These are phyloP conservation scores for Trissolcus japonicus DNA, from an alignment of 2,888 invertebrate species.

Conservation along the genomic window DNA sequence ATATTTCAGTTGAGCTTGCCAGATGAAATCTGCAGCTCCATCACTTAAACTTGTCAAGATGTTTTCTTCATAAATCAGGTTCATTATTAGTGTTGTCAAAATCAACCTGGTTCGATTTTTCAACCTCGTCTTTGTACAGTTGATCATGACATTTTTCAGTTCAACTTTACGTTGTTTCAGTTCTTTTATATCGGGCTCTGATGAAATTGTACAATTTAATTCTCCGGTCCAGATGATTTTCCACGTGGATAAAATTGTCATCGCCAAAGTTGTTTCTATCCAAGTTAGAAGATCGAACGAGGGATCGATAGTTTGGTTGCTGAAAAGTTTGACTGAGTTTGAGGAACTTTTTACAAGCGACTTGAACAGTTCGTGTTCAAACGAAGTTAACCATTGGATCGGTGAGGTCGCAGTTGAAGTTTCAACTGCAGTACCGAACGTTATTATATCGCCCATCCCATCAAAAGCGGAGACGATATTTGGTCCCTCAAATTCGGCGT, in stretches of 20 bases:
- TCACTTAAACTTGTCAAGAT: constrained; percentile 75
- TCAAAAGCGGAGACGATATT: constrained; percentile 81
- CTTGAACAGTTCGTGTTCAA: constrained; percentile 80
- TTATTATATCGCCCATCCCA: constrained; percentile 79
- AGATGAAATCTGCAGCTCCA: constrained; percentile 78
- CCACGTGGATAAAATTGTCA: constrained; percentile 80
- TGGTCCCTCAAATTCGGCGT: constrained; percentile 77
- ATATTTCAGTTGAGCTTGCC: constrained; percentile 80
- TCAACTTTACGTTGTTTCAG: constrained; percentile 64
- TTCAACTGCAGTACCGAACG: constrained; percentile 68
- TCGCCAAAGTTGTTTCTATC: constrained; percentile 82
- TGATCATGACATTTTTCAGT: constrained; percentile 79
- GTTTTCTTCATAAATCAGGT: constrained; percentile 79
- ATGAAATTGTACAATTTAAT: constrained; percentile 77
- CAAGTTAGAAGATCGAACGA: constrained; percentile 49
- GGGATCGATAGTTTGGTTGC: constrained; percentile 76
- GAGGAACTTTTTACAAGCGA: constrained; percentile 21
- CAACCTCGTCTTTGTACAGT: constrained; percentile 79
- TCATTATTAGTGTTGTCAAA: constrained; percentile 78
- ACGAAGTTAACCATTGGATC: constrained; percentile 80
- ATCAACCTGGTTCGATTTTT: constrained; percentile 78
- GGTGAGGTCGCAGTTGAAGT: constrained; percentile 64
- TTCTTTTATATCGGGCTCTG: constrained; percentile 53
- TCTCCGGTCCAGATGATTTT: constrained; percentile 83
- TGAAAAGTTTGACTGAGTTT: constrained; percentile 4